A percentile compares a stretch with the other conserved stretches of the same genome.
Evolutionary conservation across 2,113 vertebrate genomes (phyloP).

Genomic region (Capricornis sumatraensis): DNA sequence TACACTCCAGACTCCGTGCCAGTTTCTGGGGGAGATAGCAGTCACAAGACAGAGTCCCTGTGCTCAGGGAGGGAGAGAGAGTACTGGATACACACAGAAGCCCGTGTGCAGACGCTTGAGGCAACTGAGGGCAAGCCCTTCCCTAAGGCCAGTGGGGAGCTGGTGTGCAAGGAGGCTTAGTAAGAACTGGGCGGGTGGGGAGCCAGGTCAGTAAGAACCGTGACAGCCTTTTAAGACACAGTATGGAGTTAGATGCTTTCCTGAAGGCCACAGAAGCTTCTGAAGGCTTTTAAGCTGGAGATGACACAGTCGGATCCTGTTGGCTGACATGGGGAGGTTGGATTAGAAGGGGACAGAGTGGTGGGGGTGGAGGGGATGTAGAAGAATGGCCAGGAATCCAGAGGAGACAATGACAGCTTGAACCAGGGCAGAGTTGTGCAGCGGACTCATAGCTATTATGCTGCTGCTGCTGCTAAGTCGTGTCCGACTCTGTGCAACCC

Average conservation of each 20-base stretch:
- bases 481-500: too few relatives aligned
- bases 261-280: not conserved
- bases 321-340: not conserved
- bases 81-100: not conserved
- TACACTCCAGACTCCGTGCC: not conserved
- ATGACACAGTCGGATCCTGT: not conserved
- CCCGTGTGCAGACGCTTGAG: rapidly evolving
- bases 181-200: rapidly evolving
- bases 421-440: not conserved
- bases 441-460: too few relatives aligned
- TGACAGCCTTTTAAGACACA: not conserved
- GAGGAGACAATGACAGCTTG: not conserved
- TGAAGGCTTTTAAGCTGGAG: not conserved
- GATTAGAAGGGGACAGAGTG: not conserved
- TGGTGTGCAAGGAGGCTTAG: not conserved
- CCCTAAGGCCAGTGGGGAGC: too few relatives aligned
- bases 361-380: rapidly evolving
- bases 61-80: not conserved
- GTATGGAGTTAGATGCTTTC: not conserved
- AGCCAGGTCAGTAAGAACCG: not conserved
- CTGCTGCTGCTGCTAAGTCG: too few relatives aligned
- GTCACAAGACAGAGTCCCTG: not conserved
- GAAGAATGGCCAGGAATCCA: not conserved
- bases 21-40: not conserved
- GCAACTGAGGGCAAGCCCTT: not conserved